These are phyloP conservation scores for Ctenoplectra terminalis DNA, from an alignment of 1,140 invertebrate species.

Conservation along the genomic window DNA sequence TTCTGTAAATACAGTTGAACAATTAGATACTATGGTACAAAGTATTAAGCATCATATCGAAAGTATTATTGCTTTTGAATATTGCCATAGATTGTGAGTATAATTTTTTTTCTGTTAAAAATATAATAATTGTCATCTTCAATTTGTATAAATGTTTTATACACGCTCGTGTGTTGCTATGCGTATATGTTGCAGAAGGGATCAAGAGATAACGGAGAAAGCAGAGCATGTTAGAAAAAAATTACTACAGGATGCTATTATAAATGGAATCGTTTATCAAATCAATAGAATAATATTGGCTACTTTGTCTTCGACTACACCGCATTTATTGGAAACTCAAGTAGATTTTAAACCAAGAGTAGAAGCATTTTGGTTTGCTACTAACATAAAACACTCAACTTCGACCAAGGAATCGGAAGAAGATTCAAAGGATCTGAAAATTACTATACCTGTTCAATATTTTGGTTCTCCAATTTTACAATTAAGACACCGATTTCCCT, in stretches of 20 bases:
- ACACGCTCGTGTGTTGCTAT: too few relatives aligned
- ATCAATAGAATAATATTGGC: constrained; percentile 87
- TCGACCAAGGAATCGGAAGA: constrained; percentile 77
- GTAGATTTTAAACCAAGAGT: constrained; percentile 89
- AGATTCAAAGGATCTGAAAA: constrained; percentile 64
- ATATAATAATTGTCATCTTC: too few relatives aligned
- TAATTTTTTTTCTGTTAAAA: constrained; percentile 5
- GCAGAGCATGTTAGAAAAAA: background rate
- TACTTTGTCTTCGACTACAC: constrained; percentile 83
- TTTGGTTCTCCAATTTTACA: constrained; percentile 86
- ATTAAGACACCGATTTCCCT: constrained; percentile 85
- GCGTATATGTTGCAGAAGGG: constrained; percentile 62
- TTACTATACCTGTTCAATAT: constrained; percentile 88
- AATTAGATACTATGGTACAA: constrained; percentile 79
- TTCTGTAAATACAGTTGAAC: constrained; percentile 72
- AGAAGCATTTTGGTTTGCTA: constrained; percentile 91
- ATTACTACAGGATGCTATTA: constrained; percentile 59
- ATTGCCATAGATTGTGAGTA: constrained; percentile 83
- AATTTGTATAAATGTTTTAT: too few relatives aligned
- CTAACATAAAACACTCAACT: constrained; percentile 86
- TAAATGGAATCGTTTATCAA: constrained; percentile 85
- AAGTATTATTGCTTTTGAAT: constrained; percentile 85
- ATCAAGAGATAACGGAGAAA: constrained; percentile 68
- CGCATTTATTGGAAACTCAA: constrained; percentile 86
- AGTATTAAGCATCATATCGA: constrained; percentile 84